Evolutionary conservation across 1,140 invertebrate genomes (phyloP).

Genomic region (Ceratosolen fusciceps): DNA sequence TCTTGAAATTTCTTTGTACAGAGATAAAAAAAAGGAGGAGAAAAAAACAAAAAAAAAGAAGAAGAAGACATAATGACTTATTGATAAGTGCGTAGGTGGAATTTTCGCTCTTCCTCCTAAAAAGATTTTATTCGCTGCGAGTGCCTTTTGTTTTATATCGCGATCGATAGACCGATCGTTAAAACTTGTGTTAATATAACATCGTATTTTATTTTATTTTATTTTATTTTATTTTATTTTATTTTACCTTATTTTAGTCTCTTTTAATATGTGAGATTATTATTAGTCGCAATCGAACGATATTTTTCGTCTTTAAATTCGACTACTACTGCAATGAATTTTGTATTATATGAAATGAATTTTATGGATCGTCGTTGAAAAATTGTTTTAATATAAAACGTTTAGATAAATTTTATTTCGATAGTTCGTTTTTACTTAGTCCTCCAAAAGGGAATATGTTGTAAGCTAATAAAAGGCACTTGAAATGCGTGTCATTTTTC

Average conservation of each 20-base stretch:
- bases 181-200: constrained; percentile 44
- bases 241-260: neutral
- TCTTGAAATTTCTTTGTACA: constrained; percentile 53
- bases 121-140: constrained; percentile 43
- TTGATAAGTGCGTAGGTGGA: constrained; percentile 44
- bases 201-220: constrained; percentile 43
- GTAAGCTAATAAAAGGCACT: constrained; percentile 47
- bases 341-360: constrained; percentile 41
- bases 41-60: too few species aligned
- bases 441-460: constrained; percentile 29
- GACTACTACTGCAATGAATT: constrained; percentile 33
- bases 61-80: too few species aligned
- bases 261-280: constrained; percentile 37
- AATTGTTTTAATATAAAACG: constrained; percentile 44
- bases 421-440: constrained; percentile 24
- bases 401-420: constrained; percentile 39
- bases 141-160: constrained; percentile 45
- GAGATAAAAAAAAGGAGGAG: constrained; percentile 44
- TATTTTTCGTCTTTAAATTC: constrained; percentile 38
- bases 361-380: constrained; percentile 41
- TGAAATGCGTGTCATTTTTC: constrained; percentile 48
- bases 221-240: constrained; percentile 20
- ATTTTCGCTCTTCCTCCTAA: constrained; percentile 43
- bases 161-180: constrained; percentile 27
- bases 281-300: constrained; percentile 35